phyloP scores from a whole-genome alignment of 2,113 vertebrate species.

The Macquaria ambigua region DNA sequence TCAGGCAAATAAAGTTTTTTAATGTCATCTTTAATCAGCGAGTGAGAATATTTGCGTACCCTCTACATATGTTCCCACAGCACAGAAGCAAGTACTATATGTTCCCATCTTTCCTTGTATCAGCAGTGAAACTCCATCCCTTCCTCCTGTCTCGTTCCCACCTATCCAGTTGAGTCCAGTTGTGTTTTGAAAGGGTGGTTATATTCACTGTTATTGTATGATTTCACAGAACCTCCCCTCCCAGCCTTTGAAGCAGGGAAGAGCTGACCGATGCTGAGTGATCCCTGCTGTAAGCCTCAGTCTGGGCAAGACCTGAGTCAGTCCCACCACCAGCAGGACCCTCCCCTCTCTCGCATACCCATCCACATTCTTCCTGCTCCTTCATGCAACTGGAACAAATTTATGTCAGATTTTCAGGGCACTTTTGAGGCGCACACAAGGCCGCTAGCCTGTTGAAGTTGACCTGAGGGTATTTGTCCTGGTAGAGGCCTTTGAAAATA shows the following conservation, averaged over 20 bases:
- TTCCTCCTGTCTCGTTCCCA: constrained; percentile 78
- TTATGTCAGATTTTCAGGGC: constrained; percentile 80
- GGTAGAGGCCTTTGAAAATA: constrained; percentile 83
- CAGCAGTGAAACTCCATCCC: constrained; percentile 72
- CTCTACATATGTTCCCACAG: constrained; percentile 52
- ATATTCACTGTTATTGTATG: constrained; percentile 79
- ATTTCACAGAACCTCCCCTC: constrained; percentile 81
- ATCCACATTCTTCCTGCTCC: constrained; percentile 75
- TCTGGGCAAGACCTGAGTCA: constrained; percentile 73
- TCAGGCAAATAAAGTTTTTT: constrained; percentile 26
- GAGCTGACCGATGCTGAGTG: constrained; percentile 77
- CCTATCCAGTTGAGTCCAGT: constrained; percentile 75
- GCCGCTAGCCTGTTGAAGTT: constrained; percentile 71
- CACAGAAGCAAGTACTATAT: constrained; percentile 51
- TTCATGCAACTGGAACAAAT: constrained; percentile 82
- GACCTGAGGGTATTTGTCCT: constrained; percentile 82
- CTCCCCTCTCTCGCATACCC: constrained; percentile 61
- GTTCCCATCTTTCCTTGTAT: constrained; percentile 70
- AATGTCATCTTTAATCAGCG: constrained; percentile 32
- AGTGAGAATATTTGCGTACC: constrained; percentile 12
- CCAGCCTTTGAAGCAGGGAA: constrained; percentile 80
- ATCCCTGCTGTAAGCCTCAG: constrained; percentile 79
- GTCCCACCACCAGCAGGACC: constrained; percentile 66
- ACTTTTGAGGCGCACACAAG: constrained; percentile 74
- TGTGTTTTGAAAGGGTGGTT: constrained; percentile 84